These are phyloP conservation scores for Pheosia tremula DNA, from an alignment of 2,888 invertebrate species.

Conservation along the genomic window DNA sequence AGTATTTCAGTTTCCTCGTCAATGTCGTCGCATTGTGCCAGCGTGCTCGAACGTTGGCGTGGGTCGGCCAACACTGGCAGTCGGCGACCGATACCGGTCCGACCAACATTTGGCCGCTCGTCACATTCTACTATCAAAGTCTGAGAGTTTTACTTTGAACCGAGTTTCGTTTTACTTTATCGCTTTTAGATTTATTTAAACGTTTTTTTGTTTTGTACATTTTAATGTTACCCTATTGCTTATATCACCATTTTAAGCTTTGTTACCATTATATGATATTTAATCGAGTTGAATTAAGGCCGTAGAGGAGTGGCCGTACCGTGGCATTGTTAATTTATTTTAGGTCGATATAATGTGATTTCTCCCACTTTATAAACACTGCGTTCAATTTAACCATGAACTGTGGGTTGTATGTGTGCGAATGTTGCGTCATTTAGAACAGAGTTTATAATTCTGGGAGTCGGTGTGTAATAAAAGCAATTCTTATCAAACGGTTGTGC, in stretches of 20 bases:
- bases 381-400: background rate
- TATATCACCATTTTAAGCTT: slow-evolving; percentile 71
- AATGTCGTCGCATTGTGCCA: slow-evolving; percentile 54
- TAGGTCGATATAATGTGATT: slow-evolving; percentile 8
- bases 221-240: slow-evolving; percentile 59
- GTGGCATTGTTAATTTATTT: slow-evolving; percentile 49
- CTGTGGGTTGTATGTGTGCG: slow-evolving; percentile 9
- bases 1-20: slow-evolving; percentile 55
- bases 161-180: slow-evolving; percentile 60
- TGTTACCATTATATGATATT: slow-evolving; percentile 72
- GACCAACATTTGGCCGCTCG: slow-evolving; percentile 61
- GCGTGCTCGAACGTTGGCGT: slow-evolving; percentile 28
- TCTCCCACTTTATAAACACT: slow-evolving; percentile 2
- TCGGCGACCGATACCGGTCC: slow-evolving; percentile 39
- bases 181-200: slow-evolving; percentile 60
- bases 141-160: slow-evolving; percentile 57
- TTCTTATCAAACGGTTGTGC: slow-evolving; percentile 59
- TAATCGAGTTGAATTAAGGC: slow-evolving; percentile 46
- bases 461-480: slow-evolving; percentile 47
- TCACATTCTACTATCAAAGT: slow-evolving; percentile 67
- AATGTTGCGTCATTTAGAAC: slow-evolving; percentile 35
- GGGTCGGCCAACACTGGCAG: slow-evolving; percentile 46
- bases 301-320: slow-evolving; percentile 34
- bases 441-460: slow-evolving; percentile 41
- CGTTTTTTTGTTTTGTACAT: slow-evolving; percentile 57